phyloP scores from a whole-genome alignment of 2,797 vertebrate species.

The Coregonus sp. region DNA sequence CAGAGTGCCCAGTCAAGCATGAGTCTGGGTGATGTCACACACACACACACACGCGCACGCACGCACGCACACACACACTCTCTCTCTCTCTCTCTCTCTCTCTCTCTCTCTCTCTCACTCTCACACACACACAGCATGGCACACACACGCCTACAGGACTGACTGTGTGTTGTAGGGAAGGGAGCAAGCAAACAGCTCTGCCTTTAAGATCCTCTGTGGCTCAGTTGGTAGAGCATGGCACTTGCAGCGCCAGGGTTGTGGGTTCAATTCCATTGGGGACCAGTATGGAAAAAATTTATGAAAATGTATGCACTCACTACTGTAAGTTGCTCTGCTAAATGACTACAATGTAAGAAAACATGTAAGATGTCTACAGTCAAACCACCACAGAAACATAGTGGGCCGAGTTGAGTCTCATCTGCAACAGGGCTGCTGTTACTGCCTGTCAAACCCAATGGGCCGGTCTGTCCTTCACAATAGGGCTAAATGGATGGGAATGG shows the following conservation, averaged over 20 bases:
- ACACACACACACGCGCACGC: too few species aligned
- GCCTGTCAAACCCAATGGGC: constrained; percentile 52
- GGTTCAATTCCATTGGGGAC: too few species aligned
- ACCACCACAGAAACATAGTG: constrained; percentile 28
- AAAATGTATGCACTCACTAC: too few species aligned
- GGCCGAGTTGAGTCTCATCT: constrained; percentile 36
- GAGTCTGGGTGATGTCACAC: constrained; percentile 39
- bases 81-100: too few species aligned
- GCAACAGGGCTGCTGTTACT: constrained; percentile 41
- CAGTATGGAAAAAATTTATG: too few species aligned
- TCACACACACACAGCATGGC: constrained; percentile 37
- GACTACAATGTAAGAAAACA: not conserved
- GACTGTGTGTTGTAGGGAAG: constrained; percentile 27
- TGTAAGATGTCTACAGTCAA: constrained; percentile 29
- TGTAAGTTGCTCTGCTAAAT: too few species aligned
- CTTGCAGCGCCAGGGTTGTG: too few species aligned
- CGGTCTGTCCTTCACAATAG: constrained; percentile 43
- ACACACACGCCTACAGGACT: not conserved
- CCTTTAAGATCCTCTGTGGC: constrained; percentile 39
- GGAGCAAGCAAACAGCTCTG: constrained; percentile 13
- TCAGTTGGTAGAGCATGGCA: constrained; percentile 21
- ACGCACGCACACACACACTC: too few species aligned
- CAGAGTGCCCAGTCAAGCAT: constrained; percentile 48
- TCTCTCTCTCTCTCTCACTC: too few species aligned
- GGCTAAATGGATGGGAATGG: constrained; percentile 52